Evolutionary conservation across 2,797 vertebrate genomes (phyloP).

Genomic region (Labeo calbasu): DNA sequence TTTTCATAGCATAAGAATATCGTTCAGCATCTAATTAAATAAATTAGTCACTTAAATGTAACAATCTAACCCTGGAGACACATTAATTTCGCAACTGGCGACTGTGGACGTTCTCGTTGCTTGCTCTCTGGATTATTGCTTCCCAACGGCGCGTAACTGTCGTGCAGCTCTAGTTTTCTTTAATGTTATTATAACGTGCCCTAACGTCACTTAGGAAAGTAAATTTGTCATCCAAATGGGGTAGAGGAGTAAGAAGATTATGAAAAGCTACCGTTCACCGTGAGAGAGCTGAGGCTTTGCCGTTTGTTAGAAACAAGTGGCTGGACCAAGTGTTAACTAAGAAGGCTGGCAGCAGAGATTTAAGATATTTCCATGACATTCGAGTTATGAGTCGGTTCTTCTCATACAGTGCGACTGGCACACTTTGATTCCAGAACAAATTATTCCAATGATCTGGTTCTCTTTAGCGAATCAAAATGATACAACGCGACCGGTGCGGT

Average conservation of each 20-base stretch:
- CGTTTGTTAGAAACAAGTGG: neutral
- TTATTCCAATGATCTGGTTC: neutral
- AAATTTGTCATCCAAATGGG: conserved; percentile 1
- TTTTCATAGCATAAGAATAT: neutral
- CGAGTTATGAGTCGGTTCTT: neutral
- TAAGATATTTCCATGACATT: neutral
- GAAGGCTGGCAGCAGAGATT: neutral
- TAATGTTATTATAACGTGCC: conserved; percentile 36
- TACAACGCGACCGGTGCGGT: neutral
- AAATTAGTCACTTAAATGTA: conserved; percentile 26
- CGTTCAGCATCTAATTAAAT: conserved; percentile 51
- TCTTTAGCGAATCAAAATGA: neutral
- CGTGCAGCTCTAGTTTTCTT: conserved; percentile 30
- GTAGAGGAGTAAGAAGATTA: neutral
- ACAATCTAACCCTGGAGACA: conserved; percentile 26
- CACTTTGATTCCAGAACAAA: neutral
- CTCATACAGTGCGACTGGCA: neutral
- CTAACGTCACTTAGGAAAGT: conserved; percentile 21
- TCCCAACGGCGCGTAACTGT: conserved; percentile 40
- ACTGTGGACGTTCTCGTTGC: neutral
- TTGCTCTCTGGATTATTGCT: conserved; percentile 23
- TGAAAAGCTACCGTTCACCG: conserved; percentile 26
- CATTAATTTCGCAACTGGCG: conserved; percentile 1
- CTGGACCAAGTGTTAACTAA: neutral
- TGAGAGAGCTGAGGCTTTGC: neutral